A percentile compares a stretch with the other conserved stretches of the same genome.
phyloP scores from a whole-genome alignment of 2,888 invertebrate species.

The Drosophila subquinaria region DNA sequence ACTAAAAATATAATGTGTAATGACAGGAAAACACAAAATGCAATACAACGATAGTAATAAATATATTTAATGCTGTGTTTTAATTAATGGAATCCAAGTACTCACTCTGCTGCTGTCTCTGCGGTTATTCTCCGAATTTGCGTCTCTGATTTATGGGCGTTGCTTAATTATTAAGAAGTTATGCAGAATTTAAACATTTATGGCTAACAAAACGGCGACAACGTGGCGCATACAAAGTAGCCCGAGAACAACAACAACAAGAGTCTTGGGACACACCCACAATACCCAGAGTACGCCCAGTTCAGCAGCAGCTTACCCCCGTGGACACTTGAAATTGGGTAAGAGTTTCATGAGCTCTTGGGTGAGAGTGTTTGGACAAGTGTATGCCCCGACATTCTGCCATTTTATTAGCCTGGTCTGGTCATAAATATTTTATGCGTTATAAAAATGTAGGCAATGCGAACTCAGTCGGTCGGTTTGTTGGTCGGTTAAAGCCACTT shows the following conservation, averaged over 20 bases:
- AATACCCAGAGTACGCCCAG: slow-evolving; percentile 6
- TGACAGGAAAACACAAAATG: slow-evolving; percentile 28
- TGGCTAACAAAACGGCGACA: slow-evolving; percentile 66
- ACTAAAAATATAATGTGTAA: slow-evolving; percentile 45
- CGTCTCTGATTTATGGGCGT: slow-evolving; percentile 62
- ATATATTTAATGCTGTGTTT: slow-evolving; percentile 62
- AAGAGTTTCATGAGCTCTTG: slow-evolving; percentile 56
- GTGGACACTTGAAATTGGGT: slow-evolving; percentile 33
- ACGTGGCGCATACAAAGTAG: slow-evolving; percentile 67
- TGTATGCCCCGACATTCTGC: slow-evolving; percentile 31
- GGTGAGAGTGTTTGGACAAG: slow-evolving; percentile 53
- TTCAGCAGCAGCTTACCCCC: slow-evolving; percentile 30
- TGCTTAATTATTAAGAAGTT: slow-evolving; percentile 79
- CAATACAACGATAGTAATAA: slow-evolving; percentile 30
- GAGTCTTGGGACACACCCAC: slow-evolving; percentile 18
- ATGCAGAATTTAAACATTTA: slow-evolving; percentile 79
- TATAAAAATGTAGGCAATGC: slow-evolving; percentile 63
- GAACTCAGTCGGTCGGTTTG: slow-evolving; percentile 1
- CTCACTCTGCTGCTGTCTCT: slow-evolving; percentile 23
- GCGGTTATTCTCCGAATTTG: slow-evolving; percentile 17
- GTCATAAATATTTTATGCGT: slow-evolving; percentile 76
- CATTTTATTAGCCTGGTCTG: slow-evolving; percentile 62
- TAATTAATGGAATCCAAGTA: slow-evolving; percentile 41
- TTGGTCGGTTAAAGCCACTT: slow-evolving; percentile 61
- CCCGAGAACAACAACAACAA: slow-evolving; percentile 14